Evolutionary conservation across 2,113 vertebrate species (phyloP), one percentile per base, ranked within the genome.

Genomic region (Nymphicus hollandicus): DNA sequence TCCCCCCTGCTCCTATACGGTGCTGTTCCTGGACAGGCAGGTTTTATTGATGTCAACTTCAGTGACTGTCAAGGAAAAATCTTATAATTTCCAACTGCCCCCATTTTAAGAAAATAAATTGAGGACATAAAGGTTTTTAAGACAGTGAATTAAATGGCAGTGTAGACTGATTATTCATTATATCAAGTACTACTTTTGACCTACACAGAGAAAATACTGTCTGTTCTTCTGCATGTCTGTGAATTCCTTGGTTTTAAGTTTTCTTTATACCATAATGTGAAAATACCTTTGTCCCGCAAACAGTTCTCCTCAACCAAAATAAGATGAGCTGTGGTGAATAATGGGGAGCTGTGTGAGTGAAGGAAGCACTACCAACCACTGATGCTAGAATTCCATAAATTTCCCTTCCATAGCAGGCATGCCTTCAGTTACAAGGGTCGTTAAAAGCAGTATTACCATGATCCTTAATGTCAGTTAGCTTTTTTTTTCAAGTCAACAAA

Each of bases 401-500:
- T 86, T 77, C 61, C 68, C 24, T 56, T 31, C 58, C 35, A 50
- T 35, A 74, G 29, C 46, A 61, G 70, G 35, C 61, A 71, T 12
- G 46, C 10, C 64, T 94, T 96, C 70, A 17, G 47, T 79, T 93
- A 66, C 7, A 6, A 88, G 72, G 83, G 55, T 89, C 96, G 73
- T 49, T 35, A 61, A 65, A 81, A 53, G 31, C 55, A 37, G 55
- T 80, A 73, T 55, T 92, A 89, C 80, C 23, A 33, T 88, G 87
- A 82, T 94, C 93, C 80, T 93, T 89, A 81, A 88, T 72, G 91
- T 87, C 96, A 97, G 93, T 96, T 91, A 95, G 56, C 25, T 44
- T 81, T 97, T 92, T 91, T 91, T 88, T 81, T 27, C 91, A 92
- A 33, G 50, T 96, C 93, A 97, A 97, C 95, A 96, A 88, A 95